Evolutionary conservation across 2,797 vertebrate species (phyloP), one percentile per base, ranked within the genome.

Genomic region (Mus caroli): DNA sequence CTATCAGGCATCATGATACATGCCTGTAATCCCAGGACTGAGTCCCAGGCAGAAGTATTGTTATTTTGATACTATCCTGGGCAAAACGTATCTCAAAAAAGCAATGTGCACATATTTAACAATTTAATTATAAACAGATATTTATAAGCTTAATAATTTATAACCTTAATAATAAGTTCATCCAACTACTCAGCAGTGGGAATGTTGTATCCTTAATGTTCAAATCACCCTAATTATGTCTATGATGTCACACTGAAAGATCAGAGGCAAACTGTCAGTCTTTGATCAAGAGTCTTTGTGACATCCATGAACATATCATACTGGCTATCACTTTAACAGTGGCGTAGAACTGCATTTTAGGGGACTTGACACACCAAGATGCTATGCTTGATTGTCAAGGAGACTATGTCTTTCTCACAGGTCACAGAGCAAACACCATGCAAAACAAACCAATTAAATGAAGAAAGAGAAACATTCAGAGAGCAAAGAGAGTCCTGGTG

Each of bases 391-490:
- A 71, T 26, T 67, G 67, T 84, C 82, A 87, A 71, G 78, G 78
- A 92, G 37, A 71, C 7, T 3, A 2, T 76, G n/a, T 92, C 77
- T 94, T 78, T 37, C 77, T 94, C 40, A 54, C 37, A 56, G 91
- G 87, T 90, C 93, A 93, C 67, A 62, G 87, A 88, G 46, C 34
- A 91, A 92, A 92, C 7, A 50, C 64, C 6, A 20, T 78, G 87
- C 94, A 89, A 90, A 94, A 46, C 76, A 96, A 91, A 73, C 46
- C 93, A 96, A 84, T 92, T 88, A 82, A 77, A 69, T 17, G 79
- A 94, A 92, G 92, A 93, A 91, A 96, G 58, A 52, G 76, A 73
- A 52, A 40, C 1, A 3, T 43, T 43, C 46, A 4, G 78, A 87
- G 84, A 92, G 4, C 4, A 46, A 58, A 24, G 0, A 14, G 40